Base-by-base conservation (phyloP, 2,797 vertebrate species). In the Sebastes steindachneri region DNA sequence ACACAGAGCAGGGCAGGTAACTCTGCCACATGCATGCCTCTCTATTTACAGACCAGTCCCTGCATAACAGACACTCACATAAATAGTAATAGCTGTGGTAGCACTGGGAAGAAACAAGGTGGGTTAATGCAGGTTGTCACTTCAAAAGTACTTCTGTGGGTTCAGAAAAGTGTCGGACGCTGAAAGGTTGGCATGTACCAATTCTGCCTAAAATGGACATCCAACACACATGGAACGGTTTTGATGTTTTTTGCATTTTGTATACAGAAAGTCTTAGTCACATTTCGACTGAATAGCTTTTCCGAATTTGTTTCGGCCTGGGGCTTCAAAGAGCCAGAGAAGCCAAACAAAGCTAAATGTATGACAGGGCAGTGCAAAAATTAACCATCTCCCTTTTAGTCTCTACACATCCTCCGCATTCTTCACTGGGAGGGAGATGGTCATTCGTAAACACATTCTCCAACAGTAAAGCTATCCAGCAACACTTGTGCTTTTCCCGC, bases 381-480 rank as follows among this genome's bases (percentile, higher is more conserved):
- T 66, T 17, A 81, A 73, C 68, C 73, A 71, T 79, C 80, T 86
- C 80, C 67, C 55, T 62, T 74, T 68, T 63, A 23, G 73, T 68
- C 67, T 54, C 77, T 23, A 63, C 82, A 84, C 86, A 91, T 90
- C 90, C 79, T 88, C 80, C n/a, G 14, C 91, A 90, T 91, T 94
- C 91, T 92, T 94, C 69, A 19, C 15, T 35, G 85, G 68, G 85
- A 87, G 90, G 93, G 95, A 94, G 94, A 92, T 90, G 92, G 86
- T 85, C 90, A 86, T 92, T 89, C 87, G 88, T 95, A 95, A 95
- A 95, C 92, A 89, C 89, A 89, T 94, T 94, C 93, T 94, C 88
- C 74, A 90, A 86, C 86, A 82, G 94, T 95, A 95, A 96, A 96
- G 95, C 91, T 93, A 96, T 95, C 94, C 93, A 94, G 93, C 93